Percentiles rank a stretch among this genome's conserved stretches.
Conservation (phyloP, 1,140 invertebrate species). For the Microplitis mediator region DNA sequence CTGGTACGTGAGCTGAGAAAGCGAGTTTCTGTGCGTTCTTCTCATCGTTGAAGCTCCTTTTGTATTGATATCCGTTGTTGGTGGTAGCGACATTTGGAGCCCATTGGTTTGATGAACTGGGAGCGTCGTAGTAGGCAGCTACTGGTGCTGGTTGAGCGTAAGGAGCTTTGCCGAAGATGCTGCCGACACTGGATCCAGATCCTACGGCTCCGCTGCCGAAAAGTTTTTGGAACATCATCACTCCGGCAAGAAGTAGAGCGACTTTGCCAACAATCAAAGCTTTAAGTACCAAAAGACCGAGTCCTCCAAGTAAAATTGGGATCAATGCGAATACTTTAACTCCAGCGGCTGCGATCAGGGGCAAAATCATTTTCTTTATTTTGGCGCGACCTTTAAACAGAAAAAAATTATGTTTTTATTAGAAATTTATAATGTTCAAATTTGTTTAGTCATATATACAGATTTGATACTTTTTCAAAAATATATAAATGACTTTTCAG, state of each 20-base stretch:
- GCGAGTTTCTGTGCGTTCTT: not conserved
- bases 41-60: slow-evolving; percentile 61
- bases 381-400: slow-evolving; percentile 69
- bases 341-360: slow-evolving; percentile 69
- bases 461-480: too few relatives aligned
- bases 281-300: slow-evolving; percentile 75
- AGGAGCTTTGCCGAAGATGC: slow-evolving; percentile 45
- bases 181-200: slow-evolving; percentile 43
- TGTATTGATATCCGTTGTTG: slow-evolving; percentile 59
- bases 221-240: slow-evolving; percentile 72
- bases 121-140: slow-evolving; percentile 46
- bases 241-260: slow-evolving; percentile 72
- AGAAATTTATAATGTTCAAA: not conserved
- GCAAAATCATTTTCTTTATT: slow-evolving; percentile 73
- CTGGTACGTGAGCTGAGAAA: slow-evolving; percentile 14
- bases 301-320: slow-evolving; percentile 70
- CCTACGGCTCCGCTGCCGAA: slow-evolving; percentile 62
- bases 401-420: not conserved
- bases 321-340: slow-evolving; percentile 73
- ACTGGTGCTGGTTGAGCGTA: slow-evolving; percentile 30
- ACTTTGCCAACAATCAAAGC: slow-evolving; percentile 77
- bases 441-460: too few relatives aligned
- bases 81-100: slow-evolving; percentile 60
- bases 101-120: slow-evolving; percentile 50
- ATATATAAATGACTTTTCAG: too few relatives aligned